These are phyloP conservation scores for Heliconius cydno DNA, from an alignment of 2,888 invertebrate species.

Conservation along the genomic window DNA sequence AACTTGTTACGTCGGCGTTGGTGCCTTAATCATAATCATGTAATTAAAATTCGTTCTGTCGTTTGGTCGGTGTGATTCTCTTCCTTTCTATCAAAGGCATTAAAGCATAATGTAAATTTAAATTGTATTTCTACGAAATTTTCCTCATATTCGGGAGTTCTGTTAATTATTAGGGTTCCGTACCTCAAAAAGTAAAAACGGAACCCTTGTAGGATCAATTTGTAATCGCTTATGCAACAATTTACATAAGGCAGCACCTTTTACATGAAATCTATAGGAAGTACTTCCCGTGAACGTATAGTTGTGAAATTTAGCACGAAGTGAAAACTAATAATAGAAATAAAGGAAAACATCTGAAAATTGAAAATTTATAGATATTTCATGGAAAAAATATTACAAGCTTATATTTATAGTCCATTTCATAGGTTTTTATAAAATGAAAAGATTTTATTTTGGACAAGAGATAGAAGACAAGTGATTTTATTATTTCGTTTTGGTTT, in stretches of 20 bases:
- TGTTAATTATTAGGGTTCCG: background rate
- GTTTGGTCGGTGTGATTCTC: constrained; percentile 5
- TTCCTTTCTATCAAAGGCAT: background rate
- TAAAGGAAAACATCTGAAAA: background rate
- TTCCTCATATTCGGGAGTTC: background rate
- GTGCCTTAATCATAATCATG: constrained; percentile 38
- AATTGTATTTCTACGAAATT: background rate
- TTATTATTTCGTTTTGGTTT: background rate
- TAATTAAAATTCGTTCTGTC: constrained; percentile 39
- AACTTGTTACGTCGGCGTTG: constrained; percentile 25
- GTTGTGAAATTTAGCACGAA: background rate
- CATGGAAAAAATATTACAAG: no score
- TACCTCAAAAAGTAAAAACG: background rate
- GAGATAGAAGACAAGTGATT: no score
- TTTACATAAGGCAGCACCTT: background rate
- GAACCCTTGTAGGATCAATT: background rate
- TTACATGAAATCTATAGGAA: background rate
- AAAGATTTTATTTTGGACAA: no score
- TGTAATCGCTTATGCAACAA: background rate
- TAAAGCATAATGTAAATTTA: background rate
- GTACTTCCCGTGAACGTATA: background rate
- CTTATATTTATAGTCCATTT: no score
- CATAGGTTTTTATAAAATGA: no score
- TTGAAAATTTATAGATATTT: no score
- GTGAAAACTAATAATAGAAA: background rate